phyloP scores from a whole-genome alignment of 2,797 vertebrate genomes.

The Podargus strigoides region DNA sequence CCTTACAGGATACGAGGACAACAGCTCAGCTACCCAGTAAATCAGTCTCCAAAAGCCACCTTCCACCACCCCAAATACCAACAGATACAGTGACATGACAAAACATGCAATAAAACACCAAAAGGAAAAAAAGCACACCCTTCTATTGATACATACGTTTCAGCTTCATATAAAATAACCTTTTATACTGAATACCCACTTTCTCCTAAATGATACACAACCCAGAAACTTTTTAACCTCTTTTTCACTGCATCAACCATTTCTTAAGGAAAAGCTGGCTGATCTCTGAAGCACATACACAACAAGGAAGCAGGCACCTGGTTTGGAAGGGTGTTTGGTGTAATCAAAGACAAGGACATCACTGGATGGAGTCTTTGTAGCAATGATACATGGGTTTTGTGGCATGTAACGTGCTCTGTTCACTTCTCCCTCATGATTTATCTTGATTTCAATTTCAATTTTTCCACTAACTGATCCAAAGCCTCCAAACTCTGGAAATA shows the following conservation, averaged over 20 bases:
- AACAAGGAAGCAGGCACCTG: constrained; percentile 76
- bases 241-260: not conserved
- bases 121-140: not conserved
- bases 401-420: constrained; percentile 98
- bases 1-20: not conserved
- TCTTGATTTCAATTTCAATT: constrained; percentile 98
- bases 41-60: not conserved
- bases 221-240: accelerated
- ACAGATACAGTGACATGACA: accelerated
- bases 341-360: constrained; percentile 98
- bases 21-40: not conserved
- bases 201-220: accelerated
- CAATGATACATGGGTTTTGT: constrained; percentile 97
- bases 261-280: not conserved
- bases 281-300: not conserved
- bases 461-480: constrained; percentile 98
- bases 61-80: not conserved
- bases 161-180: not conserved
- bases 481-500: constrained; percentile 90
- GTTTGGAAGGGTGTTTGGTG: constrained; percentile 97
- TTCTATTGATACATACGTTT: not conserved
- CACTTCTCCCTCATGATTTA: constrained; percentile 97
- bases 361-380: constrained; percentile 95
- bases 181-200: not conserved
- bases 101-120: not conserved